These are phyloP conservation scores for Malachius bipustulatus DNA, from an alignment of 2,888 invertebrate genomes.

Conservation along the genomic window DNA sequence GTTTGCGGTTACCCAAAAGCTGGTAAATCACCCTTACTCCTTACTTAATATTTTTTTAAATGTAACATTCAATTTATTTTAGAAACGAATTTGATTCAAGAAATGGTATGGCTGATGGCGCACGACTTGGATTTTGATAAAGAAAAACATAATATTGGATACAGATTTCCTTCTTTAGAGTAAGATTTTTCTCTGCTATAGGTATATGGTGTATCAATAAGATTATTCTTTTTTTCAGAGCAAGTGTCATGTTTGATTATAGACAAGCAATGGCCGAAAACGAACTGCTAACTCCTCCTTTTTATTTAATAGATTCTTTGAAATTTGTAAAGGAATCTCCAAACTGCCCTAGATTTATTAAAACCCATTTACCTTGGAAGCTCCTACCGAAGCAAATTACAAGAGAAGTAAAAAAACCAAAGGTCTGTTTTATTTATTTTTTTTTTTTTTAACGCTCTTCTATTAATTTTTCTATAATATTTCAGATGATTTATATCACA, in stretches of 20 bases:
- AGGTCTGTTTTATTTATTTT: slow-evolving; percentile 20
- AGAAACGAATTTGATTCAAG: slow-evolving; percentile 64
- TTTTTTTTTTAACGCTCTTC: slow-evolving; percentile 1
- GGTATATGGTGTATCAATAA: slow-evolving; percentile 9
- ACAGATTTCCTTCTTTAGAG: slow-evolving; percentile 62
- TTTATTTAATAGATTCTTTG: slow-evolving; percentile 24
- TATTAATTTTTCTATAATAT: slow-evolving; percentile 27
- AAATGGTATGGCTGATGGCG: slow-evolving; percentile 53
- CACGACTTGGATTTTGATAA: slow-evolving; percentile 45
- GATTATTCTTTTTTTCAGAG: slow-evolving; percentile 24
- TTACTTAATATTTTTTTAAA: no score
- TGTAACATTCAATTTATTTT: no score
- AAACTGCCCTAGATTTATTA: slow-evolving; percentile 44
- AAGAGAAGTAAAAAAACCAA: slow-evolving; percentile 33
- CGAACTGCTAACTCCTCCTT: slow-evolving; percentile 25
- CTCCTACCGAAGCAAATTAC: slow-evolving; percentile 43
- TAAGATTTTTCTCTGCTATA: slow-evolving; percentile 33
- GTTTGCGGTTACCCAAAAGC: slow-evolving; percentile 40
- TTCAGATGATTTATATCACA: slow-evolving; percentile 54
- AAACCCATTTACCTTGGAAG: slow-evolving; percentile 51
- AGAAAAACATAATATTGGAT: slow-evolving; percentile 39
- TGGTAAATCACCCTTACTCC: no score
- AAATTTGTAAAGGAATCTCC: slow-evolving; percentile 21
- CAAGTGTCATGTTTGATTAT: slow-evolving; percentile 36
- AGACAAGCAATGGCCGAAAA: slow-evolving; percentile 26